Evolutionary conservation across 2,113 vertebrate species (phyloP).

Genomic region (Sakesphorus luctuosus): DNA sequence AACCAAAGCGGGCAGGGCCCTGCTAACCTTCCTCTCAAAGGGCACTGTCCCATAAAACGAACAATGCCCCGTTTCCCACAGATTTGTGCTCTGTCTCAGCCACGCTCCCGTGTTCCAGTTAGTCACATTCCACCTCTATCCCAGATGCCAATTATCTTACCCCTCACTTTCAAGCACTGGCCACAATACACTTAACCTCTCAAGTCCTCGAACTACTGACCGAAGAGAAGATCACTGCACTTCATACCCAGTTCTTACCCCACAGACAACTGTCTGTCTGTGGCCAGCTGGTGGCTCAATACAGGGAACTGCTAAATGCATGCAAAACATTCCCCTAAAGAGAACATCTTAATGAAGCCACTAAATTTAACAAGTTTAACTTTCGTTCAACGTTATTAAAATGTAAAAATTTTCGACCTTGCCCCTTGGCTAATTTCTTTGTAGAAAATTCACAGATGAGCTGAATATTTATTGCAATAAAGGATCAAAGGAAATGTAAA

Average conservation of each 20-base stretch:
- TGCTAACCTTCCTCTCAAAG: background rate
- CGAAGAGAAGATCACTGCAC: background rate
- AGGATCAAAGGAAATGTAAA: background rate
- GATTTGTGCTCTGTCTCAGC: background rate
- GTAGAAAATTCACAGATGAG: background rate
- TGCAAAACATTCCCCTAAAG: background rate
- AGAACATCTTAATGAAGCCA: background rate
- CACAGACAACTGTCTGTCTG: background rate
- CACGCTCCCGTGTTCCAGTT: background rate
- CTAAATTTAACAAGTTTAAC: background rate
- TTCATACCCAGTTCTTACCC: background rate
- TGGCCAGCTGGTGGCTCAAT: background rate
- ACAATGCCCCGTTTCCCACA: background rate
- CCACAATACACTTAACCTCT: constrained; percentile 3
- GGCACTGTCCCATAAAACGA: background rate
- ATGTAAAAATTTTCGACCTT: background rate
- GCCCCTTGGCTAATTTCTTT: background rate
- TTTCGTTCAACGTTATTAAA: background rate
- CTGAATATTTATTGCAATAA: background rate
- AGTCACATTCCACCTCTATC: background rate
- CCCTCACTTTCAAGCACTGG: background rate
- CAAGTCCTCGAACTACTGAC: background rate
- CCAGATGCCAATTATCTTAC: constrained; percentile 2
- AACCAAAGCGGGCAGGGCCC: background rate
- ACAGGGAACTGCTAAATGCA: background rate